Base-by-base conservation (phyloP, 64 coral and sea anemone genomes). In the Catalaphyllia jardinei region DNA sequence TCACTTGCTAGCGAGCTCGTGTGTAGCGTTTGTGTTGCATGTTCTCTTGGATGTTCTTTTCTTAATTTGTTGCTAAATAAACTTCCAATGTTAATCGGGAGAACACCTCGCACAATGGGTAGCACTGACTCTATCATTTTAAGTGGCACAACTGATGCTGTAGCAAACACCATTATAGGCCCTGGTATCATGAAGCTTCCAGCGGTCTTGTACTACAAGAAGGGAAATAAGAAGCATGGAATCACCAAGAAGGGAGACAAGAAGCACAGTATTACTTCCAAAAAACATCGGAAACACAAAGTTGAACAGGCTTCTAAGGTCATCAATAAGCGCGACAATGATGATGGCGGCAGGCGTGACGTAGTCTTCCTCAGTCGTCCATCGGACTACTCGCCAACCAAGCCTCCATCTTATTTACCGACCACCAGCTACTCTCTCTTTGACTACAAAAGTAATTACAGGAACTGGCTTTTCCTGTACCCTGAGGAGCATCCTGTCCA, bases 181-280 rank as follows among this genome's bases (percentile, higher is more conserved):
- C 22, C 81, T 22, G 38, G 71, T 24, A n/a, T 79, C 4, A 50
- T 92, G 31, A 77, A 92, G 5, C 73, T 87, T 38, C 90, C 90
- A 31, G 80, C 80, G 22, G 90, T 92, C 31, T 8, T 92, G 18
- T 92, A 92, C 19, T 87, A 78, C 80, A 92, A 87, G 28, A 85
- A 85, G 19, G 81, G 81, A 51, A 38, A 69, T 22, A 85, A 85
- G n/a, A 85, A 85, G 38, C 81, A 85, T 27, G 81, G 81, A 81
- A 81, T 81, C 29, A 31, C 79, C 31, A 57, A 57, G 54, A 57
- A 57, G 54, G 54, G 54, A 14, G 15, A 57, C 54, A 57, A 15
- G 15, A 57, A 57, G 54, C 11, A 57, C 10, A 16, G 1, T 14
- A 9, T 57, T 57, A 57, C 54, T 57, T 12, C 11, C 54, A 60